phyloP scores from a whole-genome alignment of 2,113 vertebrate species.

The Kryptolebias marmoratus region DNA sequence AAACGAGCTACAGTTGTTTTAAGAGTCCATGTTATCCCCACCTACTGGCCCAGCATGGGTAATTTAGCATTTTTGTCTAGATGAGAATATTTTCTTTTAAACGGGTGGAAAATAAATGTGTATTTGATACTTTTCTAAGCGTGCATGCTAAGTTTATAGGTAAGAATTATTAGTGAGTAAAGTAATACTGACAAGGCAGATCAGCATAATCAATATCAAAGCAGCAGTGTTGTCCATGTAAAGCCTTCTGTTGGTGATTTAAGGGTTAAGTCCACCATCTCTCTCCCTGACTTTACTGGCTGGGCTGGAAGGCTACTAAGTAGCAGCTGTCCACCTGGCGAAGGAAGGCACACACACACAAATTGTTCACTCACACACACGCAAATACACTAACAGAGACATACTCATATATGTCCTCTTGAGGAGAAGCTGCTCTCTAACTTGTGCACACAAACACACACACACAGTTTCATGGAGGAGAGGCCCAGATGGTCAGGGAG shows the following conservation, averaged over 20 bases:
- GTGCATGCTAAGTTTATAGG: not conserved
- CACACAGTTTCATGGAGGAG: conserved; percentile 47
- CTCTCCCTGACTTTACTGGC: conserved; percentile 70
- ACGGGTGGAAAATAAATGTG: not conserved
- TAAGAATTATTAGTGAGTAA: conserved; percentile 12
- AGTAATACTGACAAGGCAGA: conserved; percentile 18
- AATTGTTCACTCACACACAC: conserved; percentile 24
- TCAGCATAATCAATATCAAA: conserved; percentile 13
- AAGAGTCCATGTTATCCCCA: not conserved
- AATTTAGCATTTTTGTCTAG: not conserved
- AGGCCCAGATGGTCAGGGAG: conserved; percentile 79
- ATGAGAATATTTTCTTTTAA: too few species aligned
- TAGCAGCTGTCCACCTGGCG: conserved; percentile 83
- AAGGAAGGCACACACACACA: conserved; percentile 65
- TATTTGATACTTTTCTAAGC: not conserved
- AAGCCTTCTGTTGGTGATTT: conserved; percentile 36
- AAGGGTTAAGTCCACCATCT: conserved; percentile 70
- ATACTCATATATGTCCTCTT: conserved; percentile 58
- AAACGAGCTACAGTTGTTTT: too few species aligned
- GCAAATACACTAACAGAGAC: conserved; percentile 38
- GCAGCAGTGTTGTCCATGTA: conserved; percentile 1
- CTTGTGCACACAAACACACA: conserved; percentile 14
- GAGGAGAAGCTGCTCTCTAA: conserved; percentile 60
- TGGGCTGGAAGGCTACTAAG: conserved; percentile 74
- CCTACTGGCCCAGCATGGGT: not conserved